A percentile compares a stretch with the other conserved stretches of the same genome.
These are phyloP conservation scores for Prionchulus punctatus DNA, from an alignment of 2,888 invertebrate genomes.

Conservation along the genomic window DNA sequence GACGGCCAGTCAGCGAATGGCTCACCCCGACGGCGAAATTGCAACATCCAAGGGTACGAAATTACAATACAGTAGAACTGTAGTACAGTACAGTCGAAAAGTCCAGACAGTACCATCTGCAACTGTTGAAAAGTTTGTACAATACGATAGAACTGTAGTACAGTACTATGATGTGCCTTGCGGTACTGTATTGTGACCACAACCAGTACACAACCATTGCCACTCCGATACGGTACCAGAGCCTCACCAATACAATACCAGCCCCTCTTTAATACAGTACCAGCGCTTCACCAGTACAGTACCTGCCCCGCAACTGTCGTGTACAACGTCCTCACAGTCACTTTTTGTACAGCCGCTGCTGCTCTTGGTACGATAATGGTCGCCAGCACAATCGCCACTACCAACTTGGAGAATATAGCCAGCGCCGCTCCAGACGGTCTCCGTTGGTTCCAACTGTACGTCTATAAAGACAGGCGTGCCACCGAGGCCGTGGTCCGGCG, in stretches of 20 bases:
- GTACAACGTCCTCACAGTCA: conserved; percentile 21
- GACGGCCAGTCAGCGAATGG: conserved; percentile 78
- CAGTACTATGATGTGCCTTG: too few species aligned
- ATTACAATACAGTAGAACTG: too few species aligned
- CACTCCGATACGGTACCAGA: conserved; percentile 13
- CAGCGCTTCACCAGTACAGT: conserved; percentile 8
- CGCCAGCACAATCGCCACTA: conserved; percentile 67
- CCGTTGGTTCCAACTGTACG: conserved; percentile 82
- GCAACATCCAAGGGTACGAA: conserved; percentile 65
- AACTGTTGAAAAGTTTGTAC: too few species aligned
- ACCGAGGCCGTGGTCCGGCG: conserved; percentile 46
- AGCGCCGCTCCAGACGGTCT: conserved; percentile 42
- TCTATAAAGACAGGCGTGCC: conserved; percentile 46
- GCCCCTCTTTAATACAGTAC: conserved; percentile 16
- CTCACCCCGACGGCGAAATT: conserved; percentile 69
- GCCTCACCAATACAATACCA: too few species aligned
- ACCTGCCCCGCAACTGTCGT: conserved; percentile 17
- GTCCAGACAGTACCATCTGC: too few species aligned
- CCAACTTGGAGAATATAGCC: conserved; percentile 71
- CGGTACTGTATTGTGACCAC: too few species aligned
- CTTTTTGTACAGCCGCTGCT: conserved; percentile 51
- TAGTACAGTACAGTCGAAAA: too few species aligned
- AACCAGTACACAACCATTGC: too few species aligned
- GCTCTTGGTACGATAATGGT: conserved; percentile 57
- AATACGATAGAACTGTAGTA: too few species aligned